Conservation (phyloP, 2,888 invertebrate species). For the Drosophila quinaria region DNA sequence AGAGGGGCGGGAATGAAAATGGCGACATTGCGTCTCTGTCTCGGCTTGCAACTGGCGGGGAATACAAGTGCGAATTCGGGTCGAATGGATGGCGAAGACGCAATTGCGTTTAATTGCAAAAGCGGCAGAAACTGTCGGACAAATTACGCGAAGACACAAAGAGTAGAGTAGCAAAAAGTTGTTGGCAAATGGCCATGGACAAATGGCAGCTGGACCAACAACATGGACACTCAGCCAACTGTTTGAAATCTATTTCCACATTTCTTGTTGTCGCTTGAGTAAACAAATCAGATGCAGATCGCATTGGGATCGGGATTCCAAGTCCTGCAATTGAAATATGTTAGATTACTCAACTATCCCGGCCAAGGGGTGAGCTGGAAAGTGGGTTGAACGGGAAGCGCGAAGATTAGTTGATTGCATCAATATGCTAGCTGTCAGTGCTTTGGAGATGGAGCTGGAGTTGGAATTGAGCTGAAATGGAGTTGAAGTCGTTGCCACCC, state of each 20-base stretch:
- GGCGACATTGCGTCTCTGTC: conserved; percentile 56
- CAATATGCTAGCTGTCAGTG: conserved; percentile 83
- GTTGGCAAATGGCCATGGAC: conserved; percentile 72
- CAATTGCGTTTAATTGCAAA: conserved; percentile 84
- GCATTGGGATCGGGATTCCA: conserved; percentile 37
- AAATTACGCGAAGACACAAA: conserved; percentile 62
- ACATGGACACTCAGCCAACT: conserved; percentile 47
- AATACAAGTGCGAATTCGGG: conserved; percentile 18
- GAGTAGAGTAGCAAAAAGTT: conserved; percentile 56
- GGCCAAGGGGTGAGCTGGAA: conserved; percentile 18
- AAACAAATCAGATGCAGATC: conserved; percentile 58
- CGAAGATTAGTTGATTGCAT: conserved; percentile 86
- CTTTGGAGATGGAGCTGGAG: neutral
- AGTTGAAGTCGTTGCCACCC: conserved; percentile 32
- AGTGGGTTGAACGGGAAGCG: conserved; percentile 73
- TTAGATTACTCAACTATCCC: conserved; percentile 49
- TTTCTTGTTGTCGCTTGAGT: conserved; percentile 36
- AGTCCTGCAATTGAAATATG: conserved; percentile 54
- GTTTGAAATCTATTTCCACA: conserved; percentile 44
- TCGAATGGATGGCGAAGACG: conserved; percentile 51
- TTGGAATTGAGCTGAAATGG: conserved; percentile 1
- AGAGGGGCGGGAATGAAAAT: conserved; percentile 24
- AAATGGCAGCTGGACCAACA: conserved; percentile 43
- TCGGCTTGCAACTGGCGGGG: neutral
- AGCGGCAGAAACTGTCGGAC: conserved; percentile 60